phyloP scores from a whole-genome alignment of 2,797 vertebrate species.

The Hoplostethus mediterraneus region DNA sequence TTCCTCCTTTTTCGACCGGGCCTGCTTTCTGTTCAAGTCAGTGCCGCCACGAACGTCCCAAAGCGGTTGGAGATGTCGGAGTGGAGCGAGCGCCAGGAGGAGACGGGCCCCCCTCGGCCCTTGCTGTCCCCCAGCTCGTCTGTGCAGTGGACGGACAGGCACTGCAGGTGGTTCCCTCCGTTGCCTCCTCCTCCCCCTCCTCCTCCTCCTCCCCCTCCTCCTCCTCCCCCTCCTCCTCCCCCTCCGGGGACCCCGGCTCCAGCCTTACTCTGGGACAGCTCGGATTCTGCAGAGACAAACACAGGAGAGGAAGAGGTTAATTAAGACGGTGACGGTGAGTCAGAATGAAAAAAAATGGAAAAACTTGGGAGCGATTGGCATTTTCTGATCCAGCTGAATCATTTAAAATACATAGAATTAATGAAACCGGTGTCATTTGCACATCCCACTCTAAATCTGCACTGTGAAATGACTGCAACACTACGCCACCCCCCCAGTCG shows the following conservation, averaged over 20 bases:
- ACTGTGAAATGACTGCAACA: slow-evolving; percentile 78
- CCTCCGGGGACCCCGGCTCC: slow-evolving; percentile 73
- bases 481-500: slow-evolving; percentile 44
- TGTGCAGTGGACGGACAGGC: slow-evolving; percentile 98
- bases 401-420: slow-evolving; percentile 73
- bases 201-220: slow-evolving; percentile 71
- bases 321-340: slow-evolving; percentile 44
- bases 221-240: slow-evolving; percentile 70
- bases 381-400: slow-evolving; percentile 59
- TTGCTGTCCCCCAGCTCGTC: slow-evolving; percentile 95
- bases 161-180: slow-evolving; percentile 94
- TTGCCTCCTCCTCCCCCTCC: slow-evolving; percentile 77
- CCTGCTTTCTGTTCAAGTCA: slow-evolving; percentile 88
- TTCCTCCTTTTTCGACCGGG: slow-evolving; percentile 26
- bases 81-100: slow-evolving; percentile 97
- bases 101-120: slow-evolving; percentile 92
- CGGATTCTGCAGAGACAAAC: slow-evolving; percentile 85
- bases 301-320: slow-evolving; percentile 64
- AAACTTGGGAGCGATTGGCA: slow-evolving; percentile 56
- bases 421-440: slow-evolving; percentile 79
- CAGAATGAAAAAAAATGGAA: slow-evolving; percentile 29
- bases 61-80: slow-evolving; percentile 99
- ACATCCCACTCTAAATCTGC: slow-evolving; percentile 81
- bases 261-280: slow-evolving; percentile 90
- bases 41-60: slow-evolving; percentile 97